Evolutionary conservation across 35 echinoderm and acorn worm species (phyloP).

Genomic region (Apostichopus japonicus): DNA sequence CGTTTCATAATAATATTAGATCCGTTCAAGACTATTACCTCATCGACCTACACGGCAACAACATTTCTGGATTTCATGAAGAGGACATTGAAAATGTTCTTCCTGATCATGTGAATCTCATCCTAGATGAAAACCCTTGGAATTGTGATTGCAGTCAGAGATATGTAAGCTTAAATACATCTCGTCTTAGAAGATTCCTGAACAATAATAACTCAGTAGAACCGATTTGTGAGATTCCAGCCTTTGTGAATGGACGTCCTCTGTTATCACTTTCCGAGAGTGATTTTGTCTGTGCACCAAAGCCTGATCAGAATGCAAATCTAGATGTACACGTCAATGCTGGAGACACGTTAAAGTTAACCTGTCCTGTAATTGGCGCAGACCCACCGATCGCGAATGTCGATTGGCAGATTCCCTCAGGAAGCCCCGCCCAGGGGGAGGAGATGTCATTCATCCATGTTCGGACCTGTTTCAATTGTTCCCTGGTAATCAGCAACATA

Average conservation of each 20-base stretch:
- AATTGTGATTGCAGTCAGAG: constrained; percentile 17
- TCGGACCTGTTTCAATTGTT: background rate
- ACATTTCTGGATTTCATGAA: background rate
- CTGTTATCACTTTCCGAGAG: background rate
- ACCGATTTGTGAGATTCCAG: constrained; percentile 1
- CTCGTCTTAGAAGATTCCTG: background rate
- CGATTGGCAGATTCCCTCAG: background rate
- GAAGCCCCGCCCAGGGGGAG: background rate
- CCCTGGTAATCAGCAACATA: background rate
- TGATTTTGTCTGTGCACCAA: background rate
- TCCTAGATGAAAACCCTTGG: constrained; percentile 1
- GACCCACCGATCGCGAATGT: background rate
- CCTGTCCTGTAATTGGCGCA: background rate
- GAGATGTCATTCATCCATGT: background rate
- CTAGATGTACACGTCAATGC: background rate
- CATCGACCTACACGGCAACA: background rate
- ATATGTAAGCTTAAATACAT: background rate
- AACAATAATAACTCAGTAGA: background rate
- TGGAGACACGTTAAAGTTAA: background rate
- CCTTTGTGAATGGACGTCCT: background rate
- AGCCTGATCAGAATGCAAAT: background rate
- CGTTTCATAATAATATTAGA: background rate
- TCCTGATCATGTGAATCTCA: background rate
- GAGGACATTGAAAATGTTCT: background rate
- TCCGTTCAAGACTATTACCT: background rate